Percentiles rank a stretch among this genome's conserved stretches.
Evolutionary conservation across 2,113 vertebrate genomes (phyloP).

Genomic region (Ailurus styani): DNA sequence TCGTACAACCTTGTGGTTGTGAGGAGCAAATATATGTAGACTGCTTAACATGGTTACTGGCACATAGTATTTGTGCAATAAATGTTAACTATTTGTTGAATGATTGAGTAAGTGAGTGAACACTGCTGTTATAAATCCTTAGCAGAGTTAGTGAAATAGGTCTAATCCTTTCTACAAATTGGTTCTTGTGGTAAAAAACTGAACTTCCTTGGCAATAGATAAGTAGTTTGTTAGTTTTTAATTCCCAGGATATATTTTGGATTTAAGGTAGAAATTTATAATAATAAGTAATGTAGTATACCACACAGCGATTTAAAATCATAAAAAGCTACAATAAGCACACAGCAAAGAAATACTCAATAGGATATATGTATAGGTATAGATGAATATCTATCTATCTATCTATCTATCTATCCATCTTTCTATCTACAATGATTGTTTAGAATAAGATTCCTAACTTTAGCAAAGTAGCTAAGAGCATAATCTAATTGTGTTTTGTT

Average conservation of each 20-base stretch:
- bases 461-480: background rate
- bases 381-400: no score
- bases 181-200: conserved; percentile 9
- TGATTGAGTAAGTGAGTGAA: background rate
- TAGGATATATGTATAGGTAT: background rate
- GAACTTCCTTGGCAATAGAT: background rate
- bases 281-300: background rate
- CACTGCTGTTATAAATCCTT: background rate
- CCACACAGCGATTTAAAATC: background rate
- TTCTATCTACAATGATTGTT: background rate
- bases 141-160: background rate
- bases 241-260: background rate
- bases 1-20: background rate
- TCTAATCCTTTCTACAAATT: background rate
- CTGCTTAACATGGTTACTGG: background rate
- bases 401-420: background rate
- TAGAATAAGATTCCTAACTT: background rate
- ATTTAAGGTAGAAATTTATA: background rate
- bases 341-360: background rate
- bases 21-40: background rate
- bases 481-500: background rate
- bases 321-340: background rate
- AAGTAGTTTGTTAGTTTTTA: background rate
- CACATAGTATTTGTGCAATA: background rate
- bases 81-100: background rate